phyloP scores from a whole-genome alignment of 2,888 invertebrate species.

The Caenorhabditis macrosperma region DNA sequence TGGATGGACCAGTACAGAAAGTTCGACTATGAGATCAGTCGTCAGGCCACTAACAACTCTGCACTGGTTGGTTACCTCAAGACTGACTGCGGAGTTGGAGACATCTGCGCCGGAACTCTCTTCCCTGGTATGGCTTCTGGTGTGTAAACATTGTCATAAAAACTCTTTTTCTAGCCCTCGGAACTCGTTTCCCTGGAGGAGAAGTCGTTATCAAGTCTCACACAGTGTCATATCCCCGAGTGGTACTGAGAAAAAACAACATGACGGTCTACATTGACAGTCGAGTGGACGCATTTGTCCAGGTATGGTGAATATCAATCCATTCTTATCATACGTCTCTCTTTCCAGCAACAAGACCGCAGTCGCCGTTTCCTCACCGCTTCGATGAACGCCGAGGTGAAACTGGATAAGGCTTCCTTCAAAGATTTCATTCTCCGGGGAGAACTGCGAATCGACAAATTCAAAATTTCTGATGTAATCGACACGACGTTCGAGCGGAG shows the following conservation, averaged over 20 bases:
- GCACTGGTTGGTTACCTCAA: constrained; percentile 77
- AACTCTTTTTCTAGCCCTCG: constrained; percentile 73
- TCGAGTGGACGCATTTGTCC: constrained; percentile 79
- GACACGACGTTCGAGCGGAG: background rate
- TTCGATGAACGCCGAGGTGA: constrained; percentile 77
- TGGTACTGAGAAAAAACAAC: constrained; percentile 75
- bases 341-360: constrained; percentile 76
- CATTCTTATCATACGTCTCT: no score
- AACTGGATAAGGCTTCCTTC: constrained; percentile 74
- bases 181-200: constrained; percentile 75
- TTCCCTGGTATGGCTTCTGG: constrained; percentile 69
- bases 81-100: constrained; percentile 77
- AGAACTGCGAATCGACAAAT: constrained; percentile 77
- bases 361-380: constrained; percentile 79
- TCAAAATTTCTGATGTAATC: constrained; percentile 77
- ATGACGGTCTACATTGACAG: constrained; percentile 75
- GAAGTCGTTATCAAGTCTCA: constrained; percentile 78
- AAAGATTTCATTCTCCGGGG: constrained; percentile 75
- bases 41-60: constrained; percentile 75
- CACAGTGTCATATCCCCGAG: constrained; percentile 76
- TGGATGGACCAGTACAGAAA: constrained; percentile 80
- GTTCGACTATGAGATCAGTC: constrained; percentile 79
- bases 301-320: constrained; percentile 61
- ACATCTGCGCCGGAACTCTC: constrained; percentile 79
- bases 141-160: no score